Evolutionary conservation across 2,888 invertebrate genomes (phyloP), one percentile per base, ranked within the genome.

Genomic region (Clivina fossor): DNA sequence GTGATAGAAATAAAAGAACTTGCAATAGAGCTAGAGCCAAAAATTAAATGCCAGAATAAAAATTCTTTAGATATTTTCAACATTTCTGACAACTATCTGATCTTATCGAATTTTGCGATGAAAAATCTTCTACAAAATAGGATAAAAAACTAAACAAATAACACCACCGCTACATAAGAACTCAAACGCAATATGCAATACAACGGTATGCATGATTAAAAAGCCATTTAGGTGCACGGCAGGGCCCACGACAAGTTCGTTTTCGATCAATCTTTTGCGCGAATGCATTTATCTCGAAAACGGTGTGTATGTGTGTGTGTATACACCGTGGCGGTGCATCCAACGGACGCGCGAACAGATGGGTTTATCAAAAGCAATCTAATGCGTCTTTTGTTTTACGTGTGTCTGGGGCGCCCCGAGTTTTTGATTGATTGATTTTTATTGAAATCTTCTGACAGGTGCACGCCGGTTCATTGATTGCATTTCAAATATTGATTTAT

Each of bases 401-500:
- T 22, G 24, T 20, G n/a, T 20, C 19, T 35, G 28, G 37, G 28
- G 16, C 28, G 20, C 28, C 32, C 30, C n/a, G 9, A 1, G 48
- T 32, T 58, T 51, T 60, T 43, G 37, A 50, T 59, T 64, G 63
- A 64, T 64, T 62, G 63, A 65, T 65, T 64, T 60, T 63, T 64
- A 64, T 64, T 64, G 62, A 65, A 65, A 61, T 60, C 62, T 57
- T 62, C 58, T 60, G 64, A 64, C 65, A 65, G 65, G 64, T 64
- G 64, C 62, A 60, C 54, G 63, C 60, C 61, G n/a, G n/a, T n/a
- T 50, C 61, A 47, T 40, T 55, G 60, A 62, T 59, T 61, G 61
- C 61, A 64, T 63, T 63, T 61, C 63, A 63, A 64, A 64, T 62
- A 61, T 64, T 65, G 64, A 65, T 64, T 65, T 65, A 64, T 65